Base-by-base conservation (phyloP, 2,888 invertebrate genomes). In the Heteromyza rotundicornis region DNA sequence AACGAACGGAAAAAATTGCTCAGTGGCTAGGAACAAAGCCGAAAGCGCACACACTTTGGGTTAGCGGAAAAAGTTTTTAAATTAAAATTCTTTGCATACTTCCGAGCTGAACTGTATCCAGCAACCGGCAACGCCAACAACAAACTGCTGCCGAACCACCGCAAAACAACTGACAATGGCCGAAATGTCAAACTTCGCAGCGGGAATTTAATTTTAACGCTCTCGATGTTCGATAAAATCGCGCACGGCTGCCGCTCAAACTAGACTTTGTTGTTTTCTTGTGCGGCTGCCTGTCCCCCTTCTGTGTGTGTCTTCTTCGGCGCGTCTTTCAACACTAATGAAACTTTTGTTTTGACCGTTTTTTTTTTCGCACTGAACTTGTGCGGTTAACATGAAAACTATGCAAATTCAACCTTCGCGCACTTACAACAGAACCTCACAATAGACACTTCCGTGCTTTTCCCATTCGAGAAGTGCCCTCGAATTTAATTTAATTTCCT, bases 31-130 rank as follows among this genome's bases (percentile, higher is more conserved):
- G 40, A 14, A 3, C 12, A 7, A 7, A 40, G 12, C 12, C 10
- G 47, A 47, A 19, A 17, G 17, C 14, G 47, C 40, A 40, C n/a
- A 40, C 16, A n/a, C n/a, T 3, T n/a, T 40, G 40, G 14, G 40
- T 5, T 40, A 40, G 40, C 40, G 40, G n/a, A 7, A 19, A 54
- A 57, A 63, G 51, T 60, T 65, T 62, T 63, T 52, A 63, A 65
- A 65, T 65, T 65, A 63, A 65, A 60, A 63, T 65, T 58, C 32
- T 51, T 60, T 59, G 59, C 59, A 51, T 49, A 23, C 23, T 57
- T 57, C n/a, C 16, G 7, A 1, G 16, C n/a, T 7, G n/a, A n/a
- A n/a, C n/a, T n/a, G n/a, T n/a, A n/a, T n/a, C n/a, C n/a, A n/a
- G n/a, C n/a, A n/a, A n/a, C n/a, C n/a, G n/a, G n/a, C n/a, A n/a